Conservation (phyloP, 2,113 vertebrate species). For the Mionectes macconnelli region DNA sequence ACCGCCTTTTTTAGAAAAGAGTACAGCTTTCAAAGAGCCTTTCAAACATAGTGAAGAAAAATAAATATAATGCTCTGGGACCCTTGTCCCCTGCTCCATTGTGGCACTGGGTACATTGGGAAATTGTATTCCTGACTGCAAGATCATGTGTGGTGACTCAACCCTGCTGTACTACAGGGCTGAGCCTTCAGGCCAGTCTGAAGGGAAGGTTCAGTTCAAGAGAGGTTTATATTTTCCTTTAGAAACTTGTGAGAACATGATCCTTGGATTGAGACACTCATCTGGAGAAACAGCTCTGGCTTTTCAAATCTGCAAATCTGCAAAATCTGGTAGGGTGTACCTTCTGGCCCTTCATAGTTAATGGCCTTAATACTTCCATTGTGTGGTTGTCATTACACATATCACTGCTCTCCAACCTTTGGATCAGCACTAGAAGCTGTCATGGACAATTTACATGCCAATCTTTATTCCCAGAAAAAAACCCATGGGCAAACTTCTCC, state of each 20-base stretch:
- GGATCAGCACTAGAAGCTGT: not conserved
- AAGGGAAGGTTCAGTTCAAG: not conserved
- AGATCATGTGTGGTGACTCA: not conserved
- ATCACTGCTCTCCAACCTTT: not conserved
- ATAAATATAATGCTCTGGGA: not conserved
- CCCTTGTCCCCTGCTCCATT: not conserved
- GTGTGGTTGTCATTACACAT: not conserved
- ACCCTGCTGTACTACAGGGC: rapidly evolving
- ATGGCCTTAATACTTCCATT: not conserved
- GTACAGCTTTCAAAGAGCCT: not conserved
- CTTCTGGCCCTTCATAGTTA: conserved; percentile 29
- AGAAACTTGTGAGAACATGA: not conserved
- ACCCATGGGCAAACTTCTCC: not conserved
- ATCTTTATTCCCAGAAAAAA: not conserved
- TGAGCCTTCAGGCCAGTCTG: not conserved
- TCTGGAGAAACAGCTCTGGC: not conserved
- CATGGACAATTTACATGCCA: not conserved
- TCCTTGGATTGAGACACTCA: conserved; percentile 1
- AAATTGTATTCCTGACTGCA: not conserved
- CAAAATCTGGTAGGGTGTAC: not conserved
- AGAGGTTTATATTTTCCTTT: not conserved
- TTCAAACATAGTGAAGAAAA: not conserved
- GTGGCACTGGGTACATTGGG: not conserved
- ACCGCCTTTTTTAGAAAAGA: not conserved
- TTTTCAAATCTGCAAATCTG: conserved; percentile 32